phyloP scores from a whole-genome alignment of 2,113 vertebrate genomes.

The Alaudala cheleensis region DNA sequence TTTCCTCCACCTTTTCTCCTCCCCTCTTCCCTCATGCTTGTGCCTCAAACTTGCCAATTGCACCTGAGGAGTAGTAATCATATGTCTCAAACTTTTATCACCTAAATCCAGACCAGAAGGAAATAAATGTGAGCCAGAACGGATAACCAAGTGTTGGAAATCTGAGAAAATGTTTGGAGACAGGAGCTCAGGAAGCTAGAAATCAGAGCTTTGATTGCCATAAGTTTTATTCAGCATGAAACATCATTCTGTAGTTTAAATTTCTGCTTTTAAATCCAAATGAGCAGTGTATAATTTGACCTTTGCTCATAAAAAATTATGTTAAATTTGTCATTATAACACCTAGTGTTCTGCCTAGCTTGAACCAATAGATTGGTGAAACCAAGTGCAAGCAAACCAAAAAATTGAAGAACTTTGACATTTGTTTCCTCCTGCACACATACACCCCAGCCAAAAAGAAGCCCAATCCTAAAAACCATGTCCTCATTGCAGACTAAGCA shows the following conservation, averaged over 20 bases:
- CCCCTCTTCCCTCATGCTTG: background rate
- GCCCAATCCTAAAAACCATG: background rate
- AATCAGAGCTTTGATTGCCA: conserved; percentile 65
- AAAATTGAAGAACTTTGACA: background rate
- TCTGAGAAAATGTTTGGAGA: conserved; percentile 64
- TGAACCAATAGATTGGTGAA: background rate
- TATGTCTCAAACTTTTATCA: conserved; percentile 36
- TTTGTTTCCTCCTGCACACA: background rate
- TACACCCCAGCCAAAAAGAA: accelerated
- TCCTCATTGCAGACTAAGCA: background rate
- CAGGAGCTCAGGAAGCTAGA: conserved; percentile 52
- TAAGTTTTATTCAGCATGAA: conserved; percentile 66
- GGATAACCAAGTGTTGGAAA: conserved; percentile 50
- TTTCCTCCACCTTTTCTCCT: background rate
- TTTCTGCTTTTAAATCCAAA: conserved; percentile 71
- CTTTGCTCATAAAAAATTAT: conserved; percentile 48
- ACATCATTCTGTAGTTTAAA: conserved; percentile 66
- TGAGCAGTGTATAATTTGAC: conserved; percentile 46
- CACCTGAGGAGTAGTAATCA: conserved; percentile 24
- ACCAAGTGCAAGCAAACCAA: background rate
- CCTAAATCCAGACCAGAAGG: conserved; percentile 32
- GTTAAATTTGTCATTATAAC: conserved; percentile 27
- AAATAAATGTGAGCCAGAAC: conserved; percentile 32
- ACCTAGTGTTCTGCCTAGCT: background rate
- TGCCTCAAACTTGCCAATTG: background rate